Conservation (phyloP, 2,797 vertebrate genomes). For the Acanthurus tractus region DNA sequence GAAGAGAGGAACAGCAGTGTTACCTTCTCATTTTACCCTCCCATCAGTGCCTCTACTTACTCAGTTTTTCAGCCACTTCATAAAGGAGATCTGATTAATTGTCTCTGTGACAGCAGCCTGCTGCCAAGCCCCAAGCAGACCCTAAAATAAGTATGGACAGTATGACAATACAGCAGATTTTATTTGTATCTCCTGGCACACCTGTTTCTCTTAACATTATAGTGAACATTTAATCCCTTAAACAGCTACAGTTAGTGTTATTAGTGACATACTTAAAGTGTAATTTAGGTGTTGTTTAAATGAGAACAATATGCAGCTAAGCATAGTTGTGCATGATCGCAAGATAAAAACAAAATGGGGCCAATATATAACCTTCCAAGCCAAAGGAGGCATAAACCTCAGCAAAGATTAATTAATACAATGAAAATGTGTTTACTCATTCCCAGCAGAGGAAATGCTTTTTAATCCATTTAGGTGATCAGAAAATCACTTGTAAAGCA, state of each 20-base stretch:
- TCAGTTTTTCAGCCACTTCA: constrained; percentile 16
- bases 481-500: constrained; percentile 77
- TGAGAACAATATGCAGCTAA: background rate
- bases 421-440: constrained; percentile 11
- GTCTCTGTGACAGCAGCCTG: constrained; percentile 10
- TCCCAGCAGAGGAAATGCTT: constrained; percentile 69
- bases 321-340: background rate
- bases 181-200: background rate
- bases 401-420: background rate
- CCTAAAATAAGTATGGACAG: constrained; percentile 22
- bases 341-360: background rate
- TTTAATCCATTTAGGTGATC: constrained; percentile 77
- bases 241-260: background rate
- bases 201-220: background rate
- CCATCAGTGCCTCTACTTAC: constrained; percentile 1
- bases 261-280: background rate
- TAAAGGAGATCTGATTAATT: constrained; percentile 24
- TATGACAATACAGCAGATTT: background rate
- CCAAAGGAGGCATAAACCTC: background rate
- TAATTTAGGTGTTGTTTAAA: background rate
- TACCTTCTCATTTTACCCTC: constrained; percentile 4
- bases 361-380: too few species aligned
- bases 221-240: background rate
- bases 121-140: background rate
- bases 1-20: constrained; percentile 2